These are phyloP conservation scores for Sthenelais limicola DNA, from an alignment of 2,888 invertebrate species.

Conservation along the genomic window DNA sequence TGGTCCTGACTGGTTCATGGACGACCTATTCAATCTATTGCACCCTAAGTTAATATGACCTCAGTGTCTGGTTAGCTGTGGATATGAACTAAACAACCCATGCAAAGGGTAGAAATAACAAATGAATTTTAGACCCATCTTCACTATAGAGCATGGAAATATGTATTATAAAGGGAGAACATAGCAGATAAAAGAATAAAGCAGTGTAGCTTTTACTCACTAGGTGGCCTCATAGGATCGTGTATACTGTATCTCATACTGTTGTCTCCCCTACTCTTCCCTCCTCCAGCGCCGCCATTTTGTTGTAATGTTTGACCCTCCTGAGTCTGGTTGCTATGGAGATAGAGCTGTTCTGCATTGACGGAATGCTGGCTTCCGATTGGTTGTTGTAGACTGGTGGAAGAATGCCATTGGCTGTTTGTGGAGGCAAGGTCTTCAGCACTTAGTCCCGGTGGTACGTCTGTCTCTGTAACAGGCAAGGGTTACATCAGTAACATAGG, in stretches of 20 bases:
- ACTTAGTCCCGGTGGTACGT: background rate
- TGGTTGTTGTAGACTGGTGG: slow-evolving; percentile 14
- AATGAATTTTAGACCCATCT: no score
- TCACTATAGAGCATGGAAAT: no score
- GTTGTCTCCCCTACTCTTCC: background rate
- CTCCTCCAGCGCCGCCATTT: background rate
- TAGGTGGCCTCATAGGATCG: slow-evolving; percentile 44
- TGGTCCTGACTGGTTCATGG: no score
- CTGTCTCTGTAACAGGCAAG: slow-evolving; percentile 3
- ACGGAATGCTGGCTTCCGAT: slow-evolving; percentile 6
- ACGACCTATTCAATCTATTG: no score
- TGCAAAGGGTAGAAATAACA: no score
- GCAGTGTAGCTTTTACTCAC: slow-evolving; percentile 17
- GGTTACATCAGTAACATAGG: no score
- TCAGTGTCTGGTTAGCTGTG: no score
- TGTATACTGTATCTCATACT: slow-evolving; percentile 43
- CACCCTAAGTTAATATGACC: no score
- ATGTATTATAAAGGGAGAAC: no score
- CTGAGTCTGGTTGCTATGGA: background rate
- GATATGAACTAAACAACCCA: no score
- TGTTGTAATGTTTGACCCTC: background rate
- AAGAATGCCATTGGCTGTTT: slow-evolving; percentile 10
- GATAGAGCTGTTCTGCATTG: background rate
- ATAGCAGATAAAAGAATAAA: background rate
- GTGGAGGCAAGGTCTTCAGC: slow-evolving; percentile 16